Evolutionary conservation across 2,113 vertebrate genomes (phyloP).

Genomic region (Halcyon senegalensis): DNA sequence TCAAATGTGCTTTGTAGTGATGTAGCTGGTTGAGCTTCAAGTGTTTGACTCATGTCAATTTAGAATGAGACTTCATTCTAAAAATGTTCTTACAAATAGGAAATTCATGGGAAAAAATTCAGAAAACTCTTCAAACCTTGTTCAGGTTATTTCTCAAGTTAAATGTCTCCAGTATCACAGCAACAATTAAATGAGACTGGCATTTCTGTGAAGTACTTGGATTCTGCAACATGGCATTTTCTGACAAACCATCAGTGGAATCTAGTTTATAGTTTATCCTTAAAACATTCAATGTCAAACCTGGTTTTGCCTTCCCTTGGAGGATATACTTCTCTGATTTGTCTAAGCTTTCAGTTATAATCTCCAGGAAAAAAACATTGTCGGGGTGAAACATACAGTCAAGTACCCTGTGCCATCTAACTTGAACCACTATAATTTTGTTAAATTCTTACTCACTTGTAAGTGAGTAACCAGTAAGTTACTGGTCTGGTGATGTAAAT

Average conservation of each 20-base stretch:
- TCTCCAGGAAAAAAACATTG: neutral
- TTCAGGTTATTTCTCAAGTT: neutral
- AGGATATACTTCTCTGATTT: neutral
- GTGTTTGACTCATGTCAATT: neutral
- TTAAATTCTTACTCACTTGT: neutral
- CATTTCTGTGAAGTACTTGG: neutral
- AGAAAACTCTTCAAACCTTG: neutral
- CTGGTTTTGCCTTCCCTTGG: neutral
- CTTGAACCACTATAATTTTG: neutral
- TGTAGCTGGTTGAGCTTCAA: neutral
- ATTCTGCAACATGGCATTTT: neutral
- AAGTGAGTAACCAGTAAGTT: neutral
- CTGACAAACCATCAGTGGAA: neutral
- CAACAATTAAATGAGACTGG: neutral
- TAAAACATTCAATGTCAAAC: neutral
- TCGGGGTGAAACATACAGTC: neutral
- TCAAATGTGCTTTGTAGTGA: neutral
- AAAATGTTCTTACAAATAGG: neutral
- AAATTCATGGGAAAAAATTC: neutral
- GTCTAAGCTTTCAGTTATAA: neutral
- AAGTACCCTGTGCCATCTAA: neutral
- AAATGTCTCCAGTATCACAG: neutral
- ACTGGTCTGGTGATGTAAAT: neutral
- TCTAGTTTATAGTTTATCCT: neutral
- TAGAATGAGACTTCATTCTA: neutral